These are phyloP conservation scores for Spilosoma lubricipeda DNA, from an alignment of 2,888 invertebrate genomes.

Conservation along the genomic window DNA sequence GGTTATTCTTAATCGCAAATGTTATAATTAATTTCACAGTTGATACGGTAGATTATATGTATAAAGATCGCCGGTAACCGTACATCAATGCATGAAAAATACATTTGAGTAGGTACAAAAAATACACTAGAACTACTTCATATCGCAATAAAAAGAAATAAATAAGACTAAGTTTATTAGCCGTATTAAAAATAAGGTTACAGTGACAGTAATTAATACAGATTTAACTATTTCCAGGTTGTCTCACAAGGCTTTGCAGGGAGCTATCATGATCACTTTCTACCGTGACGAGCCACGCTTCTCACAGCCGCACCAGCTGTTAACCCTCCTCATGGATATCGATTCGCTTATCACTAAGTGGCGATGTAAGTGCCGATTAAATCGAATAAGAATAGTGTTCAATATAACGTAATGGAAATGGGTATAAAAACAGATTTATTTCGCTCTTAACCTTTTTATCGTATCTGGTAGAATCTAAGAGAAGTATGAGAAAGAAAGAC, in stretches of 20 bases:
- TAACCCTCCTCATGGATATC: conserved; percentile 98
- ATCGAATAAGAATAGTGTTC: background rate
- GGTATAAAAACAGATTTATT: background rate
- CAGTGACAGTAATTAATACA: background rate
- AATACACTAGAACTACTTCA: too few species aligned
- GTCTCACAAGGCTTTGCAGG: conserved; percentile 96
- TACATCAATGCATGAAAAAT: too few species aligned
- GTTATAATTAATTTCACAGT: too few species aligned
- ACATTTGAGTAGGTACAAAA: too few species aligned
- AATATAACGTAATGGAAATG: background rate
- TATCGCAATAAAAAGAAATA: too few species aligned
- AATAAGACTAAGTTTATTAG: too few species aligned
- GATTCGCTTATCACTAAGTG: conserved; percentile 99
- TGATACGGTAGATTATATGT: too few species aligned
- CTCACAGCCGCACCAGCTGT: conserved; percentile 98
- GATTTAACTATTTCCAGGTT: conserved; percentile 83
- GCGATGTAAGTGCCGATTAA: conserved; percentile 92
- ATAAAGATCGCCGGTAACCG: too few species aligned
- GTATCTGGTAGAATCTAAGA: background rate
- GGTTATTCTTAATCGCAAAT: too few species aligned
- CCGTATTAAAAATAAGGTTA: background rate
- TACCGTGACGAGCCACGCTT: conserved; percentile 99
- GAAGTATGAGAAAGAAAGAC: too few species aligned
- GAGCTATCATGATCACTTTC: conserved; percentile 99
- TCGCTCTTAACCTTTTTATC: background rate